Base-by-base conservation (phyloP, 92 coral and sea anemone species). In the Epizoanthus rinbou region DNA sequence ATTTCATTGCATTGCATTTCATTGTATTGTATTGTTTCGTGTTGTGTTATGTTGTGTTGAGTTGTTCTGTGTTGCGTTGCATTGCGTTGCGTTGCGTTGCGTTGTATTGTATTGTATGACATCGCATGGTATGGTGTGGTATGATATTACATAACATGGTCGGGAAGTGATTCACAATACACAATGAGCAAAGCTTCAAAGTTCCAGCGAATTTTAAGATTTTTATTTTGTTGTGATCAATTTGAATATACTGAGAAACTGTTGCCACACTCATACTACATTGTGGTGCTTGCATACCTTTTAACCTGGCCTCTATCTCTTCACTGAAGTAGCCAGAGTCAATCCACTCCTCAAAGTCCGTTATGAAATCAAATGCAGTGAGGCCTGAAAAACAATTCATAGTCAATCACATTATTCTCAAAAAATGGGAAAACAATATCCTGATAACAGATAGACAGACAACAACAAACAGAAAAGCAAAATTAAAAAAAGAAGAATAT, bases 341-440 rank as follows among this genome's bases (percentile, higher is more conserved):
- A 59, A 96, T 89, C 99, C 99, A 96, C 86, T 96, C 99, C 57
- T 96, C 99, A 65, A 94, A 96, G 80, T 96, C 98, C 23, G 97
- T 80, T 73, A 96, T 93, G 73, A 96, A 96, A 79, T 96, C 99
- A 74, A 94, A 92, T 14, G 99, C 99, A 3, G 99, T 91, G 73
- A 93, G 73, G 62, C 98, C 98, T 91, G 74, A 8, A 76, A 65
- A 82, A 8, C 17, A 39, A n/a, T 13, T 16, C 24, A 81, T 52
- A 76, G 9, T 18, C 53, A 57, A 47, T 47, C 15, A 47, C 53
- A 11, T 8, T 10, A 23, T 3, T 58, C 28, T 3, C 33, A 3
- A 22, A 47, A 11, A 47, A 10, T 47, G 11, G 1, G 13, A 47
- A 47, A 28, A 10, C 69, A 22, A 64, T 9, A 35, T 4, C 39